Conservation (phyloP, 2,888 invertebrate genomes). For the Lomographa bimaculata region DNA sequence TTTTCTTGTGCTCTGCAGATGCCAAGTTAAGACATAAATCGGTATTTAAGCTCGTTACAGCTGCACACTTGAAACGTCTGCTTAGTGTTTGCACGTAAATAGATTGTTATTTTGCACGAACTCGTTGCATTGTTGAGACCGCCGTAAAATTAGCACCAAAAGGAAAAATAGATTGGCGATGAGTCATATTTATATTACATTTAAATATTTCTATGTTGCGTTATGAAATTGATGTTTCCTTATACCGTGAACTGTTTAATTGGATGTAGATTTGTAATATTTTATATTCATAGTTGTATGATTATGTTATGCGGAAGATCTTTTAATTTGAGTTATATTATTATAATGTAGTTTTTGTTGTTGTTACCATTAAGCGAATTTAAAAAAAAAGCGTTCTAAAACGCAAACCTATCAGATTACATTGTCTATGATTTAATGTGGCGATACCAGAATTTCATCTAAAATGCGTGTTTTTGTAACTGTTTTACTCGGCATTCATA, state of each 20-base stretch:
- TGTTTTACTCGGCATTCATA: no score
- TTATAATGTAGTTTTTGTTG: no score
- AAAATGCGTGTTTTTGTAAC: no score
- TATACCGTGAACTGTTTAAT: slow-evolving; percentile 2
- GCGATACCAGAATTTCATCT: no score
- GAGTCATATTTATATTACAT: slow-evolving; percentile 37
- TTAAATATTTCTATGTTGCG: not conserved
- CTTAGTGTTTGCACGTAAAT: slow-evolving; percentile 43
- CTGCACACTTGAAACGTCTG: slow-evolving; percentile 35
- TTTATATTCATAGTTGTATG: slow-evolving; percentile 1
- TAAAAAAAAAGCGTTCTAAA: no score
- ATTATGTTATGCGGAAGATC: not conserved
- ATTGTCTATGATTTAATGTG: no score
- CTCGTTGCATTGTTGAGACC: slow-evolving; percentile 28
- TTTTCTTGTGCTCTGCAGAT: slow-evolving; percentile 19
- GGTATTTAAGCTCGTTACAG: slow-evolving; percentile 30
- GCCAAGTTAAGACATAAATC: slow-evolving; percentile 22
- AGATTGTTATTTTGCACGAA: slow-evolving; percentile 39
- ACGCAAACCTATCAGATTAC: no score
- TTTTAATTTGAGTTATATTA: no score
- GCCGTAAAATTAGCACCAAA: slow-evolving; percentile 25
- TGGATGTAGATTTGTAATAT: not conserved
- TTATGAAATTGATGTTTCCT: slow-evolving; percentile 37
- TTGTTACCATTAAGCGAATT: no score
- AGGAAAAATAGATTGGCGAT: slow-evolving; percentile 41